Evolutionary conservation across 2,888 invertebrate species (phyloP).

Genomic region (Polydrusus tereticollis): DNA sequence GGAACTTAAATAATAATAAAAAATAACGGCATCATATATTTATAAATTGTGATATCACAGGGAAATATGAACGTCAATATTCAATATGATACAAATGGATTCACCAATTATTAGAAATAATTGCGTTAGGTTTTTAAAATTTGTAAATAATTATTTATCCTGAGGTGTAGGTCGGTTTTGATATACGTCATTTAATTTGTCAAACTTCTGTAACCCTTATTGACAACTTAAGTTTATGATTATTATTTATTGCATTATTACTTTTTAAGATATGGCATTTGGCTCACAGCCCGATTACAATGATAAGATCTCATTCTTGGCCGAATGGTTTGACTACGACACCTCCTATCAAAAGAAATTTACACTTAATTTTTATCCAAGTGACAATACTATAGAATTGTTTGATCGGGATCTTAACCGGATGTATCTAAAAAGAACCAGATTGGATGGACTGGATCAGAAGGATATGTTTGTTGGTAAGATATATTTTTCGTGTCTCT

Average conservation of each 20-base stretch:
- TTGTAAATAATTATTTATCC: too few species aligned
- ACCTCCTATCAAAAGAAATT: slow-evolving; percentile 81
- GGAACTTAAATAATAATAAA: slow-evolving; percentile 16
- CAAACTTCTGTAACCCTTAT: neutral
- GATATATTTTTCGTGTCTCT: neutral
- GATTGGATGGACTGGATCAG: slow-evolving; percentile 75
- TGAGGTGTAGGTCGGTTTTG: too few species aligned
- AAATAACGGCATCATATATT: slow-evolving; percentile 20
- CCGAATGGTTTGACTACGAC: slow-evolving; percentile 90
- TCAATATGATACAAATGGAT: too few species aligned
- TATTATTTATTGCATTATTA: slow-evolving; percentile 1
- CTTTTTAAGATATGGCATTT: slow-evolving; percentile 48
- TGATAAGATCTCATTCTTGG: slow-evolving; percentile 75
- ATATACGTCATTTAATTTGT: too few species aligned
- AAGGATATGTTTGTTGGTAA: slow-evolving; percentile 76
- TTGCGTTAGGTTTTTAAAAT: too few species aligned
- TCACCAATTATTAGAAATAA: too few species aligned
- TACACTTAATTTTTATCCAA: slow-evolving; percentile 81
- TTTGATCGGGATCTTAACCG: slow-evolving; percentile 62
- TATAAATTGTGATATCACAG: neutral
- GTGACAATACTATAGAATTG: slow-evolving; percentile 85
- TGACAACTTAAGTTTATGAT: neutral
- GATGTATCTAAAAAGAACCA: slow-evolving; percentile 73
- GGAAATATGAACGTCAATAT: neutral
- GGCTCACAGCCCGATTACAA: slow-evolving; percentile 67